A percentile compares a stretch with the other conserved stretches of the same genome.
phyloP scores from a whole-genome alignment of 2,888 invertebrate species.

The Thera britannica region DNA sequence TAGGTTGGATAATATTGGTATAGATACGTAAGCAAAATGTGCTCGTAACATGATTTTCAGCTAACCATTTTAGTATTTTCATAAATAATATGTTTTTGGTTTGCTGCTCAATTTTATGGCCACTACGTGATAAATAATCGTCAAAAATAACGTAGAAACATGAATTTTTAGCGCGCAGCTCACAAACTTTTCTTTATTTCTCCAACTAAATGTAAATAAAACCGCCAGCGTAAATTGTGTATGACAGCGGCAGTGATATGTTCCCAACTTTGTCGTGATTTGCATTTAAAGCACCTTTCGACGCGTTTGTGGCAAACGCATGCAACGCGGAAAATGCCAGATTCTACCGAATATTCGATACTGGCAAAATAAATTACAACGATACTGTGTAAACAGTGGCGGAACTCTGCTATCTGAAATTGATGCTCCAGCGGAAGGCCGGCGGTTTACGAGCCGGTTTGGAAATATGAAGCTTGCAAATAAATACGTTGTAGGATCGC shows the following conservation, averaged over 20 bases:
- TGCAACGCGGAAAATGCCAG: conserved; percentile 40
- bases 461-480: conserved; percentile 31
- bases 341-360: conserved; percentile 46
- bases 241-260: conserved; percentile 54
- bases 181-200: conserved; percentile 9
- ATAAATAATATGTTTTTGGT: too few relatives aligned
- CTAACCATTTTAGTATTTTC: too few relatives aligned
- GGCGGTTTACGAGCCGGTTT: conserved; percentile 26
- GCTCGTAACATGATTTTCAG: too few relatives aligned
- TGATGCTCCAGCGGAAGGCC: conserved; percentile 31
- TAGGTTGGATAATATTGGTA: too few relatives aligned
- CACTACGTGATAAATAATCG: neutral
- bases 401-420: conserved; percentile 35
- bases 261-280: conserved; percentile 61
- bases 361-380: conserved; percentile 47
- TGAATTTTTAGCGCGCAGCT: neutral
- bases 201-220: conserved; percentile 25
- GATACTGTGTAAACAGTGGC: conserved; percentile 47
- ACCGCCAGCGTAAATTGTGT: conserved; percentile 45
- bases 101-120: too few relatives aligned
- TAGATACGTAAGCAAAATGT: too few relatives aligned
- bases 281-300: conserved; percentile 72
- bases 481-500: conserved; percentile 20
- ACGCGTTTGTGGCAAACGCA: conserved; percentile 53
- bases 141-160: conserved; percentile 2